Conservation (phyloP, 2,888 invertebrate genomes). For the Frankliniella fusca region DNA sequence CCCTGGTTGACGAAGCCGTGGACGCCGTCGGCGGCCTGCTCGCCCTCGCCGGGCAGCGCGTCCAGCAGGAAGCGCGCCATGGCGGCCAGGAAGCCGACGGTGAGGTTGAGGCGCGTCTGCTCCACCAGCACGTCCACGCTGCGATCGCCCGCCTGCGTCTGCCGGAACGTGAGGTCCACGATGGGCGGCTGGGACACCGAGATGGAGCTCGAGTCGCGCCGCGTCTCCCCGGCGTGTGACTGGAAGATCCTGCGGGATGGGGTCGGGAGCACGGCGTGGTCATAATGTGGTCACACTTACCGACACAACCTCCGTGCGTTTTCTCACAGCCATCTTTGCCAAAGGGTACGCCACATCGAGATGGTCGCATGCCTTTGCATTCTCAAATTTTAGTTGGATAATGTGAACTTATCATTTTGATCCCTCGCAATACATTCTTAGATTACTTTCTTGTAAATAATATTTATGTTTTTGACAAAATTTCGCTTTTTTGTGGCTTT, state of each 20-base stretch:
- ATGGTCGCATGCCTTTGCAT: too few species aligned
- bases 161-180: conserved; percentile 63
- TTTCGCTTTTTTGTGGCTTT: background rate
- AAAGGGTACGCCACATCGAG: too few species aligned
- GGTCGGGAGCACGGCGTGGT: background rate
- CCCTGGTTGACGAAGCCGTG: conserved; percentile 65
- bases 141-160: conserved; percentile 58
- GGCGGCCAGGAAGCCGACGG: conserved; percentile 63
- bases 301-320: too few species aligned
- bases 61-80: conserved; percentile 59
- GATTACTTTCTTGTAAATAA: too few species aligned
- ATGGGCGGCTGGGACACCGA: conserved; percentile 67
- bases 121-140: conserved; percentile 68
- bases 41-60: conserved; percentile 56
- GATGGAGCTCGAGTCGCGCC: conserved; percentile 50
- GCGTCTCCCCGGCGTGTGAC: conserved; percentile 57
- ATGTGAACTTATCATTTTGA: too few species aligned
- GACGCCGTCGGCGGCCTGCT: conserved; percentile 57
- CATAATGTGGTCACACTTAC: too few species aligned
- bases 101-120: conserved; percentile 65
- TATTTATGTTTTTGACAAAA: background rate
- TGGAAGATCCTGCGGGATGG: conserved; percentile 57
- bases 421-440: too few species aligned
- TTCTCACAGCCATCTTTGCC: too few species aligned
- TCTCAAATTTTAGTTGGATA: too few species aligned